Evolutionary conservation across 2,888 invertebrate species (phyloP).

Genomic region (Tuberolachnus salignus): DNA sequence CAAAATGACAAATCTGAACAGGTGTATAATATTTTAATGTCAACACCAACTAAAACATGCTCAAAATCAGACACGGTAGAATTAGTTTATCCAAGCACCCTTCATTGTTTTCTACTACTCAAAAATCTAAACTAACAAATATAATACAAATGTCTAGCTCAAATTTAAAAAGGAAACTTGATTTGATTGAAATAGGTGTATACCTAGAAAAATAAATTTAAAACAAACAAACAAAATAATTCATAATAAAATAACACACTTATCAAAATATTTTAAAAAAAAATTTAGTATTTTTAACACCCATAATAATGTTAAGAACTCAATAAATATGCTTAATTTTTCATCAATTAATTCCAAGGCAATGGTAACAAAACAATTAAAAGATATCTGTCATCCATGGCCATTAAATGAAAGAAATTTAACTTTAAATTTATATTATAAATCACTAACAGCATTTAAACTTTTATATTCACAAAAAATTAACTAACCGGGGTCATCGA

Average conservation of each 20-base stretch:
- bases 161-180: constrained; percentile 26
- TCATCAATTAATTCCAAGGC: not conserved
- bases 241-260: no score
- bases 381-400: not conserved
- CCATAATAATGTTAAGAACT: no score
- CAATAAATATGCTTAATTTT: not conserved
- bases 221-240: not conserved
- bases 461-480: constrained; percentile 7
- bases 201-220: not conserved
- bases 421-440: constrained; percentile 5
- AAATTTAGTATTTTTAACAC: no score
- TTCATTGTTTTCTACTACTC: constrained; percentile 18
- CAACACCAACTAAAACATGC: not conserved
- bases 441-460: constrained; percentile 6
- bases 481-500: not conserved
- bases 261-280: no score
- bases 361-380: not conserved
- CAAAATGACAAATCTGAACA: constrained; percentile 14
- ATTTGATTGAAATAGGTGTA: not conserved
- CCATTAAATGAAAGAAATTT: not conserved
- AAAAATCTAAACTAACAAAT: constrained; percentile 12
- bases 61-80: constrained; percentile 10
- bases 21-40: not conserved
- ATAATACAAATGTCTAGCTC: constrained; percentile 4
- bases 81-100: constrained; percentile 10